These are phyloP conservation scores for Myathropa florea DNA, from an alignment of 2,888 invertebrate genomes.

Conservation along the genomic window DNA sequence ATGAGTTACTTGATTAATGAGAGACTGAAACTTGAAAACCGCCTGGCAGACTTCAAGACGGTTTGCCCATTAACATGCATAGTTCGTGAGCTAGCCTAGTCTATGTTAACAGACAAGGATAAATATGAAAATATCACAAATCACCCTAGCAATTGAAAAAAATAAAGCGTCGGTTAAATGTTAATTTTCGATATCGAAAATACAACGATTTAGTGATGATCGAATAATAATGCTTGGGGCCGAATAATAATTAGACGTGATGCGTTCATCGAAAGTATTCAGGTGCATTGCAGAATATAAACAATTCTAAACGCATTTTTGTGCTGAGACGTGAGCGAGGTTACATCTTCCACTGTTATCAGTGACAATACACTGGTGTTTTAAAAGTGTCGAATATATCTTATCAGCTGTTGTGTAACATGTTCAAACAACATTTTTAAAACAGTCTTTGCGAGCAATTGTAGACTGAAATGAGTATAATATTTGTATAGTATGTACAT, in stretches of 20 bases:
- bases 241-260: constrained; percentile 58
- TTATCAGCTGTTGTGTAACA: no score
- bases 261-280: constrained; percentile 30
- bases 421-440: no score
- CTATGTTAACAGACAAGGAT: constrained; percentile 62
- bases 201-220: constrained; percentile 50
- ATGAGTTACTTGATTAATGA: constrained; percentile 57
- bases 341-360: constrained; percentile 34
- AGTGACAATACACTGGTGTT: not conserved
- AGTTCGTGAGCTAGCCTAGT: constrained; percentile 43
- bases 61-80: constrained; percentile 54
- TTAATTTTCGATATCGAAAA: constrained; percentile 35
- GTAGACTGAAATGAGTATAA: no score
- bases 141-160: constrained; percentile 23
- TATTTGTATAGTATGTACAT: no score
- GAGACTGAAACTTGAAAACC: constrained; percentile 50
- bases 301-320: constrained; percentile 42
- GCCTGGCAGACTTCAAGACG: constrained; percentile 12
- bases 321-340: constrained; percentile 14
- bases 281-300: constrained; percentile 39
- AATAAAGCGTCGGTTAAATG: constrained; percentile 22
- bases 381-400: no score
- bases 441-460: no score
- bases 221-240: constrained; percentile 39
- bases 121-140: constrained; percentile 62